Conservation (phyloP, 2,888 invertebrate species). For the Kuschelorhynchus macadamiae region DNA sequence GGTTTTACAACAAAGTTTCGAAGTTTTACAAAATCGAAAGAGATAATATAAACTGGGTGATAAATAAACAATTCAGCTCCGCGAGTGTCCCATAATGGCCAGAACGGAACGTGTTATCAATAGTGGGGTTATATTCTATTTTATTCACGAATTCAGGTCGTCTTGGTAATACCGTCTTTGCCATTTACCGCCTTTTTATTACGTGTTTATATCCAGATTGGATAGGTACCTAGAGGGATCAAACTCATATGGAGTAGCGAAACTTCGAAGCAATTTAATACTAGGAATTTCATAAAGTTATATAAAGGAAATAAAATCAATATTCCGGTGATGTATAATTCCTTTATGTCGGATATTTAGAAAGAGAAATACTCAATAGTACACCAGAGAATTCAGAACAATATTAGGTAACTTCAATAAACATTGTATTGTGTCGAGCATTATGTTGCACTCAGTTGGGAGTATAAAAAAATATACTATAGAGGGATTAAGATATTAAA, state of each 20-base stretch:
- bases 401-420: no score
- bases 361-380: no score
- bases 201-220: slow-evolving; percentile 45
- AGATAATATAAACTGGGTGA: no score
- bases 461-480: no score
- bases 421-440: no score
- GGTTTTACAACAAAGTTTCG: background rate
- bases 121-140: slow-evolving; percentile 40
- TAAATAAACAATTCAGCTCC: slow-evolving; percentile 20
- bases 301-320: background rate
- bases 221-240: slow-evolving; percentile 38
- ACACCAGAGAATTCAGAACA: no score
- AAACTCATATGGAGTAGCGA: slow-evolving; percentile 14
- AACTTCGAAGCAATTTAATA: slow-evolving; percentile 12
- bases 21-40: slow-evolving; percentile 3
- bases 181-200: slow-evolving; percentile 50
- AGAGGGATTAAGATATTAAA: no score
- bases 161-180: slow-evolving; percentile 43
- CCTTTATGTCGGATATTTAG: no score
- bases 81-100: slow-evolving; percentile 10
- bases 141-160: slow-evolving; percentile 43
- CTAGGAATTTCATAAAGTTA: background rate
- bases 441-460: no score
- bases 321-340: background rate
- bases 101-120: slow-evolving; percentile 24